Conservation (phyloP, 1,140 invertebrate genomes). For the Neelides sp. region DNA sequence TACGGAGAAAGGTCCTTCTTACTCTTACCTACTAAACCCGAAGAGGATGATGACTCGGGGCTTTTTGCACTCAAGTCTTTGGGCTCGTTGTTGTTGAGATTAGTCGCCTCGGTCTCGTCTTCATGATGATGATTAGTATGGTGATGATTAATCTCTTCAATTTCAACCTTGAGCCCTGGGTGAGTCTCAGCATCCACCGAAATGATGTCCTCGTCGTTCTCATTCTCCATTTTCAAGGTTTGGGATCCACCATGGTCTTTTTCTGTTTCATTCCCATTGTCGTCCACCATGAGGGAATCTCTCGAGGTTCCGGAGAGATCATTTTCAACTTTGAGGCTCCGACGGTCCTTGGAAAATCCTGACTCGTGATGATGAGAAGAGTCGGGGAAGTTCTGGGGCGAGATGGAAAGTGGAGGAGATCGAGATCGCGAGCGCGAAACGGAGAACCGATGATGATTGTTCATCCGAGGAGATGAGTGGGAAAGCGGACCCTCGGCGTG, state of each 20-base stretch:
- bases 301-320: no score
- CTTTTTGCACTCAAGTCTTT: slow-evolving; percentile 26
- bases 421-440: no score
- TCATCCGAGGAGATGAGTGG: no score
- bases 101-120: slow-evolving; percentile 16
- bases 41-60: no score
- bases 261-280: neutral
- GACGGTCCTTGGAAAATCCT: slow-evolving; percentile 2
- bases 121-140: slow-evolving; percentile 31
- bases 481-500: neutral
- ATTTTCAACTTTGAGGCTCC: neutral
- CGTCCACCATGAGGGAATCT: neutral
- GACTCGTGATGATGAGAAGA: neutral
- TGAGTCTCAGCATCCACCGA: slow-evolving; percentile 6
- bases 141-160: slow-evolving; percentile 3
- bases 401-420: no score
- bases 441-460: no score
- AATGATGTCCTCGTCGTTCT: slow-evolving; percentile 9
- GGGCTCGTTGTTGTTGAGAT: slow-evolving; percentile 15
- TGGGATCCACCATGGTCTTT: neutral
- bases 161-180: neutral
- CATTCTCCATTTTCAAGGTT: slow-evolving; percentile 1
- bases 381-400: no score
- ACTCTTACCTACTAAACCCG: no score
- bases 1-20: no score